Evolutionary conservation across 2,797 vertebrate species (phyloP), one percentile per base, ranked within the genome.

Genomic region (Oophaga sylvatica): DNA sequence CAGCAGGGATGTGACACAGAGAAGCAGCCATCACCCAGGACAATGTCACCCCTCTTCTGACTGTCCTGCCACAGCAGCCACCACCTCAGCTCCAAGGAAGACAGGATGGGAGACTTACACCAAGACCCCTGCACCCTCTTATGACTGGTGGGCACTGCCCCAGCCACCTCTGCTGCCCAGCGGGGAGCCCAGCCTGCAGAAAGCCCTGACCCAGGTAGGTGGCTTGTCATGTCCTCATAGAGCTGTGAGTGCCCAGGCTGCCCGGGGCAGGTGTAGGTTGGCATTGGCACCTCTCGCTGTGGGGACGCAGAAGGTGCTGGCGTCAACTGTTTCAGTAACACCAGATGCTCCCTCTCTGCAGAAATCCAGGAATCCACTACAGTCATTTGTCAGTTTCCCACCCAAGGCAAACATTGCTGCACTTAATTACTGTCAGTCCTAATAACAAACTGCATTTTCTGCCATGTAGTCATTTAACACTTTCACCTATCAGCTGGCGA

Each of bases 1-100:
- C 86, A 84, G 77, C 87, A 68, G 87, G 83, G 70, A 85, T 88
- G 87, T 88, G 76, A 84, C 87, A 82, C 48, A 70, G 41, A 82
- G 45, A 48, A 48, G 45, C 45, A 26, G 4, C 77, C 60, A 82
- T 77, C 86, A 67, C n/a, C 71, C 78, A 88, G 87, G 87, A 88
- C 87, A 29, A 85, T 88, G 87, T 22, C 78, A 81, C 76, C 48
- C 35, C 65, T 68, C 79, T 41, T 9, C 81, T 88, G 5, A 53
- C 56, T 56, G 41, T 45, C 77, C 63, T 41, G 65, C 19, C 67
- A 16, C 29, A 53, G 22, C 75, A 78, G 17, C 45, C 71, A 65
- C 68, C 77, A 57, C 68, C 67, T 63, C 48, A 41, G 22, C 60
- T 78, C 57, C 53, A 17, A 70, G 70, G 77, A n/a, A 67, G 63